Base-by-base conservation (phyloP, 1,140 invertebrate species). In the Steinernema khuongi region DNA sequence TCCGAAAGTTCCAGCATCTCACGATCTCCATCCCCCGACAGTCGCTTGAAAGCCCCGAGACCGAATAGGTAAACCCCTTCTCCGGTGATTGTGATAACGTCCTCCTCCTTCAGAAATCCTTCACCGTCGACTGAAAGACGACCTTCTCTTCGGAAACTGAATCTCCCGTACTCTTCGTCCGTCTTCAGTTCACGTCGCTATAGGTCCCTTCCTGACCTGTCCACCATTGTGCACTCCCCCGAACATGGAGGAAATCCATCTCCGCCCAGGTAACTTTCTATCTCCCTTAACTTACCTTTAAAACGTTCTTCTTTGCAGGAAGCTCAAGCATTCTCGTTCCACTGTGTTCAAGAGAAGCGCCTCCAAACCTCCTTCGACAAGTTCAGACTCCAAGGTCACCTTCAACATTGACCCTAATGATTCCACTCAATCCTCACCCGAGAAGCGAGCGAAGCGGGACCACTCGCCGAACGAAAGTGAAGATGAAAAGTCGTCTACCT, bases 101-200 rank as follows among this genome's bases (percentile, higher is more conserved):
- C 7, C 36, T 41, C 36, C n/a, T 41, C 36, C 7, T 41, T 60
- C 26, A 60, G 72, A 41, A 73, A 50, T 68, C 60, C 44, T 36
- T 41, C 66, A 29, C 66, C 67, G 22, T 43, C 72, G 22, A 73
- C 67, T 18, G 41, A 66, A 31, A 30, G 44, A 18, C 67, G 72
- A 29, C 60, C 67, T 72, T 70, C 70, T 68, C 44, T 44, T 31
- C 60, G 68, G 1, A 81, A 81, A 28, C 71, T 82, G 31, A 73
- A 33, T 18, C 70, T 84, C 7, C 82, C 82, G 7, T 82, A 77
- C 72, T 77, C 79, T 0, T 82, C 77, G 0, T 82, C 81, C 1
- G 78, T 82, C 18, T 82, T 83, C 75, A 80, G 77, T 28, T 77
- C 74, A 50, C 72, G 81, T 32, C 36, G 70, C 19, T 73, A 82